Base-by-base conservation (phyloP, 1,140 invertebrate genomes). In the Epicauta chinensis region DNA sequence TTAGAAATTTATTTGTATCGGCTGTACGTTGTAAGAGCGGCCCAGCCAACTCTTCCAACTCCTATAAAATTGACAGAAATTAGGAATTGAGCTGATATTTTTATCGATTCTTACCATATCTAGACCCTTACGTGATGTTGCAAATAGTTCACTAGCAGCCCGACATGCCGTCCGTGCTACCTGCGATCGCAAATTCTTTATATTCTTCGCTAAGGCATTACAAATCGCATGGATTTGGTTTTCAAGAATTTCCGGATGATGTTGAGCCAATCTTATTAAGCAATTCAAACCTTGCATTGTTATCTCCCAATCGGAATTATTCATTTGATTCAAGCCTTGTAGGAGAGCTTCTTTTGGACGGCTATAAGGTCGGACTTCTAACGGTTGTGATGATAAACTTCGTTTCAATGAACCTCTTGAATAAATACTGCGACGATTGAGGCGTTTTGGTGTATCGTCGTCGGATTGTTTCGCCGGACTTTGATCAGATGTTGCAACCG, bases 1-100 rank as follows among this genome's bases (percentile, higher is more conserved):
- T 76, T 16, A 97, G 76, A 67, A 97, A 98, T 59, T 85, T 84
- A 69, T 95, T 96, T 1, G 91, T 95, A 65, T 97, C 94, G 0
- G 90, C 89, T 32, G 89, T 89, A 59, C 93, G 84, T 53, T 89
- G 83, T 12, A 98, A 72, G 16, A 98, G 70, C 5, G 86, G 81
- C 14, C 78, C 80, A 0, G 83, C 82, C 47, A 93, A 79, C 59
- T 92, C 89, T 62, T 97, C 94, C 13, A 91, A 70, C 70, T 97
- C 93, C 75, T 91, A 66, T 43, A 65, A 63, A 2, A 37, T 10
- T 2, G 7, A 9, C 16, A n/a, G 9, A 10, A 45, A 12, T 32
- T 36, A n/a, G 6, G 32, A 52, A 48, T 16, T 12, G 2, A 34
- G 12, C 10, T 43, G 41, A 30, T 55, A 41, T 6, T 31, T 1